Evolutionary conservation across 2,113 vertebrate genomes (phyloP).

Genomic region (Rhabdornis inornatus): DNA sequence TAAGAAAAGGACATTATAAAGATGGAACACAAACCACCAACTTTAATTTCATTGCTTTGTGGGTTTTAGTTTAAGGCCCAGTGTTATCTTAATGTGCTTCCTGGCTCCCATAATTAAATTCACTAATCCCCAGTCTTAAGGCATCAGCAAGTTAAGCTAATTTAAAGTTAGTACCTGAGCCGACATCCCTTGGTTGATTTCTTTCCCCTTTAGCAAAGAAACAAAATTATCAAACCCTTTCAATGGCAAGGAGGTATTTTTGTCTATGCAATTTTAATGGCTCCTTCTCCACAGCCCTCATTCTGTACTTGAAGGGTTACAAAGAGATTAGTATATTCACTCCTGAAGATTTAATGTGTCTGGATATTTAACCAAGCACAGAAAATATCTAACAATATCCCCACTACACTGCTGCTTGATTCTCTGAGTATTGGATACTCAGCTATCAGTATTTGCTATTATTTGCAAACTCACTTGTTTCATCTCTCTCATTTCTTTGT

Average conservation of each 20-base stretch:
- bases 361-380: neutral
- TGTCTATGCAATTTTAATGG: neutral
- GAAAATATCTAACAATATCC: neutral
- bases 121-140: conserved; percentile 64
- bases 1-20: neutral
- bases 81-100: conserved; percentile 57
- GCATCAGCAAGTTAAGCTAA: conserved; percentile 67
- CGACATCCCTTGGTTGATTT: neutral
- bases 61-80: conserved; percentile 50
- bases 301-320: conserved; percentile 12
- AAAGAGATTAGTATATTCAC: neutral
- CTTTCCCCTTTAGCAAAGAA: conserved; percentile 29
- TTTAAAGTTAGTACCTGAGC: conserved; percentile 53
- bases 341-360: neutral
- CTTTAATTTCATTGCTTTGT: neutral
- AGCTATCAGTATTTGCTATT: neutral
- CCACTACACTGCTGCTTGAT: fast-evolving
- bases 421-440: neutral
- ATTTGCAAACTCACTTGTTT: neutral
- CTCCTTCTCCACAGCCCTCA: neutral
- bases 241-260: neutral
- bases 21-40: neutral
- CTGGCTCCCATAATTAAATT: conserved; percentile 56
- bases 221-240: conserved; percentile 33
- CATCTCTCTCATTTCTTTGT: neutral